phyloP scores from a whole-genome alignment of 23 tunicate species.

The Ascidia mentula region DNA sequence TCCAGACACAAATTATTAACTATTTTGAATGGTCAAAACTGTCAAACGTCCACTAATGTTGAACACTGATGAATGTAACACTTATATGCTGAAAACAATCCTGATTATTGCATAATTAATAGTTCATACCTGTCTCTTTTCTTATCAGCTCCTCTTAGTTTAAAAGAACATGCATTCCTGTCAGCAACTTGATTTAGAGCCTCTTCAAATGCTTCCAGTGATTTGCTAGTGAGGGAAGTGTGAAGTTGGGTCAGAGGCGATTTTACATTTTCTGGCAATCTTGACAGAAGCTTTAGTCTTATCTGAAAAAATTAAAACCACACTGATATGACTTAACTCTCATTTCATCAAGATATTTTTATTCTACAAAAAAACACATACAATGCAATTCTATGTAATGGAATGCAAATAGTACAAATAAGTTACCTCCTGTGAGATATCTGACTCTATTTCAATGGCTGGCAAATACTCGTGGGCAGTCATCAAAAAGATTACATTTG shows the following conservation, averaged over 20 bases:
- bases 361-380: neutral
- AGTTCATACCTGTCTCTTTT: slow-evolving; percentile 54
- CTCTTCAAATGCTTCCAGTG: slow-evolving; percentile 35
- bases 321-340: neutral
- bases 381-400: neutral
- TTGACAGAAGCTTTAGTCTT: slow-evolving; percentile 51
- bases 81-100: no score
- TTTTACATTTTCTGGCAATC: slow-evolving; percentile 44
- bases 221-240: slow-evolving; percentile 34
- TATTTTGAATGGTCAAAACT: neutral
- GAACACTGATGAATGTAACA: no score
- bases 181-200: slow-evolving; percentile 31
- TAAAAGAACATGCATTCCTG: slow-evolving; percentile 46
- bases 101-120: no score
- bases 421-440: slow-evolving; percentile 40
- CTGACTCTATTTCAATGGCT: slow-evolving; percentile 24
- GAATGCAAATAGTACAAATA: neutral
- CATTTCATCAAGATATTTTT: neutral
- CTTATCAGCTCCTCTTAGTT: slow-evolving; percentile 61
- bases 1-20: neutral
- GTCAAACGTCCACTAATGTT: no score
- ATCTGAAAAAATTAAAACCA: slow-evolving; percentile 16
- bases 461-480: slow-evolving; percentile 42
- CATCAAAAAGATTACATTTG: slow-evolving; percentile 45
- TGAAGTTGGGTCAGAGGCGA: slow-evolving; percentile 47